Evolutionary conservation across 2,113 vertebrate genomes (phyloP), one percentile per base, ranked within the genome.

Genomic region (Phyllostomus hastatus): DNA sequence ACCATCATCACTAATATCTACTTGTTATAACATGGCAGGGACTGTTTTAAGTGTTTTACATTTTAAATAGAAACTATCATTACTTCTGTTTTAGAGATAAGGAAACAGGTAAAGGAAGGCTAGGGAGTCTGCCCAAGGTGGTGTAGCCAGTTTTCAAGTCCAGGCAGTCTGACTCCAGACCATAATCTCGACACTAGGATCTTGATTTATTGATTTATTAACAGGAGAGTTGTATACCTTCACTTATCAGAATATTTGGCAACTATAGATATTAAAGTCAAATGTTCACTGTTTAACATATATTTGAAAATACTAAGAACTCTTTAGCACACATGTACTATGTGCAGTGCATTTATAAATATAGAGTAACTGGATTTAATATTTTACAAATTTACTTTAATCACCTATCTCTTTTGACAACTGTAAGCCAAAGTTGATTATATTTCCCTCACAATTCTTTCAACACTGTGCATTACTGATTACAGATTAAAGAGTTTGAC

Each of bases 311-410:
- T 52, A 95, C 7, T 38, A 69, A 95, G 85, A 88, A 50, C 10
- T 73, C 54, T 76, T 84, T 70, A 79, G 46, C 38, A 83, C 1
- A 83, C n/a, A 82, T 80, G 38, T 35, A 52, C 33, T 50, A 82
- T 48, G 14, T 59, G n/a, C 26, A 89, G 79, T 61, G 16, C 88
- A 41, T 35, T 84, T 94, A 70, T 54, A 89, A 93, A 61, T 61
- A 61, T 28, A 88, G 73, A 83, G 15, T 76, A 94, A 88, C 48
- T 80, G 33, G 33, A 15, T 61, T 91, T 70, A 41, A 81, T 78
- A 94, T 67, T 94, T 93, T 61, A 95, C 41, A 95, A 85, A 88
- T 91, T 79, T 90, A 88, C 90, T 90, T 88, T 43, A 94, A 90
- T 91, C 10, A 59, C 33, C 28, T 26, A 43, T 69, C 14, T 87